Conservation (phyloP, 2,797 vertebrate species). For the Helostoma temminkii region DNA sequence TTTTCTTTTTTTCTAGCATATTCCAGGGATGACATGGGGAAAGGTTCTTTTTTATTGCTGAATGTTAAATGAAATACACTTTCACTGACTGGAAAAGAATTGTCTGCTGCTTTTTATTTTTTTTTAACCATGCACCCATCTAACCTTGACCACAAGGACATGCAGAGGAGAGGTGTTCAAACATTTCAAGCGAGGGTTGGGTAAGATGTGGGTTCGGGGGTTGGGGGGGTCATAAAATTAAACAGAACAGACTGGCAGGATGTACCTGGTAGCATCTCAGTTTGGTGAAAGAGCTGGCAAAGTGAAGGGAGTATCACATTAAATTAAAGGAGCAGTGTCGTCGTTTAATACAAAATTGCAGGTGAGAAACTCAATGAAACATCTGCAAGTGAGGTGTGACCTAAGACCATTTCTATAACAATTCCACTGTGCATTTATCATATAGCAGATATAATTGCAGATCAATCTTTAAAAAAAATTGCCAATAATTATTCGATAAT, state of each 20-base stretch:
- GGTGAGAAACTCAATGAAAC: conserved; percentile 66
- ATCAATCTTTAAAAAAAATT: conserved; percentile 39
- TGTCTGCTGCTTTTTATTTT: conserved; percentile 90
- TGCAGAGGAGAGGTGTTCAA: conserved; percentile 93
- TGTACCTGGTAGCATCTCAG: conserved; percentile 60
- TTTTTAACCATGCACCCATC: conserved; percentile 95
- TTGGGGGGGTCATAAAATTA: conserved; percentile 78
- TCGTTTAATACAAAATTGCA: conserved; percentile 80
- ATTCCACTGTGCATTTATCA: conserved; percentile 70
- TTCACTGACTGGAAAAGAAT: conserved; percentile 90
- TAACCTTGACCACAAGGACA: conserved; percentile 98
- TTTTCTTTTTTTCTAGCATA: conserved; percentile 89
- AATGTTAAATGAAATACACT: conserved; percentile 96
- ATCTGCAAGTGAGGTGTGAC: conserved; percentile 68
- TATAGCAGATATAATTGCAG: conserved; percentile 62
- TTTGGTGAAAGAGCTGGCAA: conserved; percentile 47
- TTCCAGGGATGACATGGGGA: conserved; percentile 87
- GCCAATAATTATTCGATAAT: conserved; percentile 44
- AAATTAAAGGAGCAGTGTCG: conserved; percentile 81
- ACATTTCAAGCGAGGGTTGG: conserved; percentile 82
- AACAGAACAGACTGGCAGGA: conserved; percentile 75
- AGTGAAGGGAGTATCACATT: conserved; percentile 75
- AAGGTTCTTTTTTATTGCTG: conserved; percentile 93
- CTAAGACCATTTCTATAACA: conserved; percentile 66
- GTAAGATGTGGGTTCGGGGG: conserved; percentile 66